Conservation (phyloP, 2,888 invertebrate genomes). For the Halictus ligatus region DNA sequence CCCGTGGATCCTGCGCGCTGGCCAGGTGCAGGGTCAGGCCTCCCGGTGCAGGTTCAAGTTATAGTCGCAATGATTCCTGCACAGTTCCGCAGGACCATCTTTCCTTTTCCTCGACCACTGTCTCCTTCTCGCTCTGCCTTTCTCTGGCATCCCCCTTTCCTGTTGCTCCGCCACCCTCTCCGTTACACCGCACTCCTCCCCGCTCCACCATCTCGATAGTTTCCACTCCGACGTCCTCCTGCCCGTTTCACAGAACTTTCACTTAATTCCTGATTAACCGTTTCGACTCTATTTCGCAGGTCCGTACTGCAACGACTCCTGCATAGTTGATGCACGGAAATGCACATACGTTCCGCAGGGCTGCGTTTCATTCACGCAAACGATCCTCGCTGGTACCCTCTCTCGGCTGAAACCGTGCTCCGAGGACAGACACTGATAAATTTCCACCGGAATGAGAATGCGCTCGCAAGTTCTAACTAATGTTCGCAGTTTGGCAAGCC, state of each 20-base stretch:
- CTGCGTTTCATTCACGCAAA: neutral
- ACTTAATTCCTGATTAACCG: neutral
- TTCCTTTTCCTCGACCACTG: neutral
- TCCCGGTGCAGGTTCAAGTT: slow-evolving; percentile 20
- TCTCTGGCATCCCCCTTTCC: slow-evolving; percentile 15
- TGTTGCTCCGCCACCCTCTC: slow-evolving; percentile 37
- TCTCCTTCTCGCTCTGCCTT: neutral
- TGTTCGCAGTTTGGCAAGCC: neutral
- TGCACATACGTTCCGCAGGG: neutral
- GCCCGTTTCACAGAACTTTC: neutral
- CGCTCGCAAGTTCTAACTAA: neutral
- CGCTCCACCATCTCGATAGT: neutral
- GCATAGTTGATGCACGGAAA: slow-evolving; percentile 14
- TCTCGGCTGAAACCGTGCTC: neutral
- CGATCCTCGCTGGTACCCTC: neutral
- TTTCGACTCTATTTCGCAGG: neutral
- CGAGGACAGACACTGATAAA: neutral
- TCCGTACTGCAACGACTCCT: slow-evolving; percentile 10
- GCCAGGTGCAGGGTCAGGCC: slow-evolving; percentile 33
- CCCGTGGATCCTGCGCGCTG: slow-evolving; percentile 78
- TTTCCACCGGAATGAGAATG: neutral
- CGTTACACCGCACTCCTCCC: neutral
- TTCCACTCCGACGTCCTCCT: neutral
- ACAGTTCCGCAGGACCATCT: neutral
- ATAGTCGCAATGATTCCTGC: neutral